phyloP scores from a whole-genome alignment of 2,113 vertebrate species.

The Corythornis cristatus region DNA sequence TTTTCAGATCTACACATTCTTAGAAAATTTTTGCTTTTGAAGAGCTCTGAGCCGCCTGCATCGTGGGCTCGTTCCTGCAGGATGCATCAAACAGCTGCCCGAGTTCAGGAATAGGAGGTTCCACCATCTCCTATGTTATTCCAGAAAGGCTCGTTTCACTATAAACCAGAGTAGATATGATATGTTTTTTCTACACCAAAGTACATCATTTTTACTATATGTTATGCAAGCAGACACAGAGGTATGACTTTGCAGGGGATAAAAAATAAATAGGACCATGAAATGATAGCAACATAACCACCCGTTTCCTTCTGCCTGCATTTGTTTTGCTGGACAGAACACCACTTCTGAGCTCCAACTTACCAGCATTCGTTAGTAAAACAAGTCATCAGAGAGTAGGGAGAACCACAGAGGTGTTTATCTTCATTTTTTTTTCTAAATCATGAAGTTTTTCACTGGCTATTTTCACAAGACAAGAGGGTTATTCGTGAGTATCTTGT shows the following conservation, averaged over 20 bases:
- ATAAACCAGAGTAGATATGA: background rate
- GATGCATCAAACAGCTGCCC: background rate
- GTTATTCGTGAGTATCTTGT: background rate
- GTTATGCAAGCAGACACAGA: background rate
- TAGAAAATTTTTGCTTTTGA: background rate
- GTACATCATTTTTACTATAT: background rate
- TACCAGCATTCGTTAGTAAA: constrained; percentile 9
- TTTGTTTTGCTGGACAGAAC: background rate
- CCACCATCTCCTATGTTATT: background rate
- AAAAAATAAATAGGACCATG: background rate
- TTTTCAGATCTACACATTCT: too few relatives aligned
- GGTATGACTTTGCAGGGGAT: background rate
- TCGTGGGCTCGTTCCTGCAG: background rate
- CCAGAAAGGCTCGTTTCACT: background rate
- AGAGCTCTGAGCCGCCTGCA: background rate
- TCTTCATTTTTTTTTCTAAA: background rate
- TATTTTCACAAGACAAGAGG: constrained; percentile 16
- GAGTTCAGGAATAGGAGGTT: background rate
- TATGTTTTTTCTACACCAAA: background rate
- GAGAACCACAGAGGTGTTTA: background rate
- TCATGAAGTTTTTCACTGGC: background rate
- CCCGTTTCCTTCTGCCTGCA: background rate
- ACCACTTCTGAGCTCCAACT: background rate
- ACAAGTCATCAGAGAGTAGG: background rate
- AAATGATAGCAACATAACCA: background rate